Conservation (phyloP, 2,113 vertebrate species). For the Carassius gibelio region DNA sequence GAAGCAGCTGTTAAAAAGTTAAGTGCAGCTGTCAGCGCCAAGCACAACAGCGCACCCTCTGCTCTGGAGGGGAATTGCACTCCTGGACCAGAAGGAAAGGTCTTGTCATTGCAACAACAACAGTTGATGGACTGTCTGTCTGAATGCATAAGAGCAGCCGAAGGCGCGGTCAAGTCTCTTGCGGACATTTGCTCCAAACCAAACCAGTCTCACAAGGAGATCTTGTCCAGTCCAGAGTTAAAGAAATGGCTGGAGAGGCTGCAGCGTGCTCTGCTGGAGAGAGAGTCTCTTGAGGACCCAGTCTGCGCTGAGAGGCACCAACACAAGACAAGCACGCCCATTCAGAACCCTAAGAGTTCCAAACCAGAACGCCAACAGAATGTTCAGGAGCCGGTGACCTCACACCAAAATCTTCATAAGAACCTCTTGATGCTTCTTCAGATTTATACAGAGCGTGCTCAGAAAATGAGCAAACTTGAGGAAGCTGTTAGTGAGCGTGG, state of each 20-base stretch:
- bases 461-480: constrained; percentile 65
- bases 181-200: constrained; percentile 60
- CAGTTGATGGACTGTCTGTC: constrained; percentile 54
- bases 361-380: neutral
- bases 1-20: constrained; percentile 47
- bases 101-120: constrained; percentile 13
- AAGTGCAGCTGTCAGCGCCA: neutral
- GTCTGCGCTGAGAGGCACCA: neutral
- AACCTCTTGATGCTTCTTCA: constrained; percentile 66
- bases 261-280: constrained; percentile 64
- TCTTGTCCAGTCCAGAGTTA: constrained; percentile 52
- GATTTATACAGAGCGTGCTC: constrained; percentile 58
- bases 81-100: constrained; percentile 15
- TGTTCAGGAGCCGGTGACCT: neutral
- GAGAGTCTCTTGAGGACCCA: constrained; percentile 46
- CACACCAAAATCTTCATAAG: constrained; percentile 57
- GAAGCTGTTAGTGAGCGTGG: constrained; percentile 21
- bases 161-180: constrained; percentile 67
- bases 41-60: neutral
- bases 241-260: constrained; percentile 69
- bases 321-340: constrained; percentile 51
- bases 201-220: constrained; percentile 22
- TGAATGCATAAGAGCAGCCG: constrained; percentile 68
- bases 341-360: constrained; percentile 4
- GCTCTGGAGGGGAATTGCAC: constrained; percentile 34